These are phyloP conservation scores for Eristalis arbustorum DNA, from an alignment of 2,888 invertebrate genomes.

Conservation along the genomic window DNA sequence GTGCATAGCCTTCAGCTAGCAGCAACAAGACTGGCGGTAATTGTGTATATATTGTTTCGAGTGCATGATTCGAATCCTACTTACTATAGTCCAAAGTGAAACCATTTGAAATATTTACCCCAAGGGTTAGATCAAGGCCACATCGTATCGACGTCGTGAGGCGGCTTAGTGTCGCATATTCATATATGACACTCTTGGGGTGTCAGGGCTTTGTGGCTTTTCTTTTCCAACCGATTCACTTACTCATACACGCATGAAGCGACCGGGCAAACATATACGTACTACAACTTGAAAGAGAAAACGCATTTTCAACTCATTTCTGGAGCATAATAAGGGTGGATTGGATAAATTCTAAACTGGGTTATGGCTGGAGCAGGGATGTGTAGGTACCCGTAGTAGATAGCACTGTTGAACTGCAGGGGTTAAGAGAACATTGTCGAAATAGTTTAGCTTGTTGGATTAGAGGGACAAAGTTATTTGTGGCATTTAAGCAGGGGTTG, in stretches of 20 bases:
- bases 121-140: slow-evolving; percentile 55
- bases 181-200: slow-evolving; percentile 9
- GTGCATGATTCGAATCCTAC: slow-evolving; percentile 27
- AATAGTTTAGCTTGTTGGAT: slow-evolving; percentile 47
- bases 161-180: slow-evolving; percentile 28
- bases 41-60: slow-evolving; percentile 21
- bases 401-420: not conserved
- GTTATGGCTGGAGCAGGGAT: slow-evolving; percentile 16
- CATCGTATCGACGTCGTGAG: not conserved
- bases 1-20: slow-evolving; percentile 39
- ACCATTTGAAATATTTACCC: slow-evolving; percentile 52
- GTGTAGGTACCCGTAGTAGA: not conserved
- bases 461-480: slow-evolving; percentile 38
- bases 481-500: slow-evolving; percentile 39
- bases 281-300: slow-evolving; percentile 34
- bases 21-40: slow-evolving; percentile 13
- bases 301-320: slow-evolving; percentile 55
- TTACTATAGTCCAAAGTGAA: slow-evolving; percentile 11
- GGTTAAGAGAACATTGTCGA: slow-evolving; percentile 23
- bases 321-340: slow-evolving; percentile 44
- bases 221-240: slow-evolving; percentile 6
- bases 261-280: not conserved
- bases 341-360: slow-evolving; percentile 35
- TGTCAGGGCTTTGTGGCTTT: slow-evolving; percentile 15
- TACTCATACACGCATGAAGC: not conserved